These are phyloP conservation scores for Brachionus asplanchnoidis DNA, from an alignment of 1,140 invertebrate species.

Conservation along the genomic window DNA sequence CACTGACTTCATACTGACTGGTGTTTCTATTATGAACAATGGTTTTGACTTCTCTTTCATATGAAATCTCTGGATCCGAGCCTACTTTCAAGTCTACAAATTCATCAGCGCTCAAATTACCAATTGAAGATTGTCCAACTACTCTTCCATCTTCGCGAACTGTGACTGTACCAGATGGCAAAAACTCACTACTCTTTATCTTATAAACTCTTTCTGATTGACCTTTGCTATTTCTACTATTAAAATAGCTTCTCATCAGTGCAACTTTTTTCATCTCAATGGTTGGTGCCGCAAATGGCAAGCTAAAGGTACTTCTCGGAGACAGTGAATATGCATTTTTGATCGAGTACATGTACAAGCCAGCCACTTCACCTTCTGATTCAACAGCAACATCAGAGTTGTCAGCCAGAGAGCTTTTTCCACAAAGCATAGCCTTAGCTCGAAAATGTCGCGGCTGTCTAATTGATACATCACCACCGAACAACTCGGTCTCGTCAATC, in stretches of 20 bases:
- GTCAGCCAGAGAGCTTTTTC: too few relatives aligned
- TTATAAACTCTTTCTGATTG: slow-evolving; percentile 12
- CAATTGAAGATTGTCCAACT: slow-evolving; percentile 5
- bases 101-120: neutral
- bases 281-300: slow-evolving; percentile 12
- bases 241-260: neutral
- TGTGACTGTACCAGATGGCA: slow-evolving; percentile 12
- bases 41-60: slow-evolving; percentile 15
- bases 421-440: neutral
- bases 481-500: slow-evolving; percentile 18
- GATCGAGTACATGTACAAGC: slow-evolving; percentile 19
- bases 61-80: neutral
- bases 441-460: neutral
- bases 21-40: neutral
- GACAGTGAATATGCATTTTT: neutral
- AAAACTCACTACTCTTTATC: slow-evolving; percentile 8
- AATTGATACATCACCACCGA: slow-evolving; percentile 16
- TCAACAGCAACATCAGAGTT: neutral
- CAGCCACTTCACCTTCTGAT: slow-evolving; percentile 27
- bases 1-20: neutral
- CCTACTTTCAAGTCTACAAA: neutral
- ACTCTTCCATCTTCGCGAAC: slow-evolving; percentile 33
- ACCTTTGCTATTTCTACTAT: neutral
- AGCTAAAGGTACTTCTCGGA: neutral
- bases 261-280: slow-evolving; percentile 5